These are phyloP conservation scores for Oryzias curvinotus DNA, from an alignment of 2,113 vertebrate genomes.

Conservation along the genomic window DNA sequence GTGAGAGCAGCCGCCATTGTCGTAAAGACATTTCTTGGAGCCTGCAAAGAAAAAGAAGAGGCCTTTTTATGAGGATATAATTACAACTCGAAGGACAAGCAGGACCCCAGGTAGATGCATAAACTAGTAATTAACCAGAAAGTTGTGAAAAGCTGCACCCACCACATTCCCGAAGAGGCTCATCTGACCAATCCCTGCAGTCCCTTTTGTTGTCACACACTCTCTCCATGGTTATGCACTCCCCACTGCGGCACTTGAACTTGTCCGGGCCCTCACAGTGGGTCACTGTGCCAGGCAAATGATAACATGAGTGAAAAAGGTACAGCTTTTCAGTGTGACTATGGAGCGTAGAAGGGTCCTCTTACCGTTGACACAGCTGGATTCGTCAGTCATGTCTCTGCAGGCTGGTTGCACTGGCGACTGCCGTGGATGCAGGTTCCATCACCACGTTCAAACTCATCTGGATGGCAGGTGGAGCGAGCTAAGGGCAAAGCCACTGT, in stretches of 20 bases:
- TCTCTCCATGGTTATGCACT: conserved; percentile 83
- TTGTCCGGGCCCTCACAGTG: conserved; percentile 74
- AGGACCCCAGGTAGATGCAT: conserved; percentile 8
- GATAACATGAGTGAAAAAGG: not conserved
- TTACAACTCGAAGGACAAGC: not conserved
- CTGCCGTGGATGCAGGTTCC: conserved; percentile 86
- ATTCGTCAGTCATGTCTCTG: conserved; percentile 83
- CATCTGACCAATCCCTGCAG: conserved; percentile 89
- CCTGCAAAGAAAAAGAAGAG: conserved; percentile 56
- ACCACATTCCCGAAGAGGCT: conserved; percentile 87
- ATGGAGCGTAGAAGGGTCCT: too few relatives aligned
- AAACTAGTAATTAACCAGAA: conserved; percentile 24
- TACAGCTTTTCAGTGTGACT: too few relatives aligned
- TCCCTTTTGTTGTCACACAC: conserved; percentile 83
- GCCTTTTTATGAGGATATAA: not conserved
- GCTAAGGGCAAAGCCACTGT: conserved; percentile 49
- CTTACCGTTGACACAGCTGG: conserved; percentile 83
- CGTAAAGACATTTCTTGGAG: conserved; percentile 83
- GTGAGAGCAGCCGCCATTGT: conserved; percentile 86
- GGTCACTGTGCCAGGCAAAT: conserved; percentile 66
- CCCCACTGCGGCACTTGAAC: conserved; percentile 85
- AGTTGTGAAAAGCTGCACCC: conserved; percentile 51
- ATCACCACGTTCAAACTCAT: conserved; percentile 84
- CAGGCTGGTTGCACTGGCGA: conserved; percentile 84
- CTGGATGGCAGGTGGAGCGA: conserved; percentile 79